Evolutionary conservation across 2,113 vertebrate genomes (phyloP).

Genomic region (Perca schrenkii): DNA sequence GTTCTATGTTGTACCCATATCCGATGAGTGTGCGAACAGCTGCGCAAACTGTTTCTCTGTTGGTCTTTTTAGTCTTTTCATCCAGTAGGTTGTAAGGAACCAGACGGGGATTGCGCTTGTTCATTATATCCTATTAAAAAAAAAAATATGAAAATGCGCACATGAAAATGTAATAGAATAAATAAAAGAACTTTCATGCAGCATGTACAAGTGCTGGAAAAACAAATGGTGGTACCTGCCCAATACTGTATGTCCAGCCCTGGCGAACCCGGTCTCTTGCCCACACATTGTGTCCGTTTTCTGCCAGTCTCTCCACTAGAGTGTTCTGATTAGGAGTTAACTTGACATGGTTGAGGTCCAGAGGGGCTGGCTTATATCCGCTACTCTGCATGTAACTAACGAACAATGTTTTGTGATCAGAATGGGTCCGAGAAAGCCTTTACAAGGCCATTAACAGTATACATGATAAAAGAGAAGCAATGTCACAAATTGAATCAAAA

Average conservation of each 20-base stretch:
- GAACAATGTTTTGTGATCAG: conserved; percentile 21
- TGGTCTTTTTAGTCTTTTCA: conserved; percentile 94
- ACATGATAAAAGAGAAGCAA: background rate
- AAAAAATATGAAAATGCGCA: conserved; percentile 15
- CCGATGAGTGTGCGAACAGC: conserved; percentile 93
- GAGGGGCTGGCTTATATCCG: conserved; percentile 91
- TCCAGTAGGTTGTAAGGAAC: conserved; percentile 94
- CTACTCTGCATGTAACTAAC: conserved; percentile 90
- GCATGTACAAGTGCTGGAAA: background rate
- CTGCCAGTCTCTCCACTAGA: conserved; percentile 91
- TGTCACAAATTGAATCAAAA: background rate
- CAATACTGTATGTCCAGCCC: conserved; percentile 93
- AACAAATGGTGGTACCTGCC: conserved; percentile 83
- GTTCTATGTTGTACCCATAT: conserved; percentile 95
- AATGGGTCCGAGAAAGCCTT: background rate
- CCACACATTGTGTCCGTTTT: conserved; percentile 95
- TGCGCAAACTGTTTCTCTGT: conserved; percentile 92
- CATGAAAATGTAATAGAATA: background rate
- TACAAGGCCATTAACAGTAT: background rate
- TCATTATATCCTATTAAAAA: conserved; percentile 87
- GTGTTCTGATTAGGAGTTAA: conserved; percentile 93
- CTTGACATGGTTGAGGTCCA: conserved; percentile 91
- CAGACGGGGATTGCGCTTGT: conserved; percentile 92
- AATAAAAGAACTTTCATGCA: background rate
- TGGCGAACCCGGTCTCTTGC: conserved; percentile 91